Conservation (phyloP, 1,140 invertebrate species). For the Zaprionus ornatus region DNA sequence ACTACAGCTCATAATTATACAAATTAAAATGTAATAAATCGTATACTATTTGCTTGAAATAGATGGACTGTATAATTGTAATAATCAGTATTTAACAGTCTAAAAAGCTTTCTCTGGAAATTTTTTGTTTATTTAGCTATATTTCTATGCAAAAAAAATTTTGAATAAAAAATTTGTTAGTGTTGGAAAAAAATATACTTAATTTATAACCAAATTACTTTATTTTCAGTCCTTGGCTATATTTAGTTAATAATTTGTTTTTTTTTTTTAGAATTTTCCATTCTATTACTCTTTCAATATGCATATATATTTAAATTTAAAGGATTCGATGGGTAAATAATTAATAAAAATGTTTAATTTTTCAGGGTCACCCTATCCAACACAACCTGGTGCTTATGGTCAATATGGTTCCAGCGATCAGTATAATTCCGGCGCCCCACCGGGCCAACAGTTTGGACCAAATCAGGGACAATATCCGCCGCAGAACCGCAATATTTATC, state of each 20-base stretch:
- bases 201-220: not conserved
- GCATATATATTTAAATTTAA: not conserved
- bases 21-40: no score
- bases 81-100: not conserved
- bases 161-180: not conserved
- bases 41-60: not conserved
- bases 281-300: not conserved
- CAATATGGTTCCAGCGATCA: slow-evolving; percentile 84
- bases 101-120: not conserved
- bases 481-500: slow-evolving; percentile 89
- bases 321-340: not conserved
- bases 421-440: slow-evolving; percentile 84
- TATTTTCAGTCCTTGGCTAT: not conserved
- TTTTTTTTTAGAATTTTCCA: not conserved
- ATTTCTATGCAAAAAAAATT: not conserved
- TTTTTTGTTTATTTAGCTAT: not conserved
- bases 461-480: slow-evolving; percentile 88
- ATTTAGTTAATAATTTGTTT: not conserved
- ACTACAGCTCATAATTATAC: not conserved
- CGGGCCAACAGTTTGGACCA: slow-evolving; percentile 85
- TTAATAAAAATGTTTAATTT: slow-evolving; percentile 17
- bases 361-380: slow-evolving; percentile 84
- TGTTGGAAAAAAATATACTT: not conserved
- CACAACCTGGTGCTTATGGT: slow-evolving; percentile 84
- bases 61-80: not conserved